Conservation (phyloP, 2,113 vertebrate species). For the Passer montanus region DNA sequence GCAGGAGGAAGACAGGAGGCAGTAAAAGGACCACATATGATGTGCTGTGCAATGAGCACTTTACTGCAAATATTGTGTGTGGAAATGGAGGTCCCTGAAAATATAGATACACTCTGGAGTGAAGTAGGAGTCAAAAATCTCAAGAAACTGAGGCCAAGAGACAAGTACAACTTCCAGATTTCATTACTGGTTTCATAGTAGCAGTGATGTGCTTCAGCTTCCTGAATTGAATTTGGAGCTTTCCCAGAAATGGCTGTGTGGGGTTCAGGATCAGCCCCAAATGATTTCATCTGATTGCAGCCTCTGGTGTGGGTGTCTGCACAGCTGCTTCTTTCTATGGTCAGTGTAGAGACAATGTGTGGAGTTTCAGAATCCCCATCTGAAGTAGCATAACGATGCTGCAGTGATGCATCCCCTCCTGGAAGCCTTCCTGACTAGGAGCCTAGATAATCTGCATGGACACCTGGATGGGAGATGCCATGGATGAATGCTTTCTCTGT, state of each 20-base stretch:
- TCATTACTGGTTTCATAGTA: neutral
- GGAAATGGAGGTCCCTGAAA: neutral
- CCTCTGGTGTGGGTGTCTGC: neutral
- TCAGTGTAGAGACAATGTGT: neutral
- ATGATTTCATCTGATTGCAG: neutral
- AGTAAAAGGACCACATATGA: fast-evolving
- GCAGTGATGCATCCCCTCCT: neutral
- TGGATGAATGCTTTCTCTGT: neutral
- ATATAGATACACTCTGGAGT: neutral
- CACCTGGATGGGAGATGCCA: neutral
- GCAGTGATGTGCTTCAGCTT: neutral
- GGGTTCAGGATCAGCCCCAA: neutral
- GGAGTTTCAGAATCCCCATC: neutral
- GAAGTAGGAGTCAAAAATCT: neutral
- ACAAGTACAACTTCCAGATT: neutral
- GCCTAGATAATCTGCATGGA: neutral
- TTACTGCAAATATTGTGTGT: neutral
- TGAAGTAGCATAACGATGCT: neutral
- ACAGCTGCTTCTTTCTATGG: neutral
- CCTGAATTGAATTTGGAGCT: neutral
- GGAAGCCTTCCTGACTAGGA: neutral
- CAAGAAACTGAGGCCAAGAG: neutral
- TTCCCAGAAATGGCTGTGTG: neutral
- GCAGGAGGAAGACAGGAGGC: neutral
- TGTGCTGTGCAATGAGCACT: neutral